These are phyloP conservation scores for Montipora cactus DNA, from an alignment of 64 coral and sea anemone genomes.

Conservation along the genomic window DNA sequence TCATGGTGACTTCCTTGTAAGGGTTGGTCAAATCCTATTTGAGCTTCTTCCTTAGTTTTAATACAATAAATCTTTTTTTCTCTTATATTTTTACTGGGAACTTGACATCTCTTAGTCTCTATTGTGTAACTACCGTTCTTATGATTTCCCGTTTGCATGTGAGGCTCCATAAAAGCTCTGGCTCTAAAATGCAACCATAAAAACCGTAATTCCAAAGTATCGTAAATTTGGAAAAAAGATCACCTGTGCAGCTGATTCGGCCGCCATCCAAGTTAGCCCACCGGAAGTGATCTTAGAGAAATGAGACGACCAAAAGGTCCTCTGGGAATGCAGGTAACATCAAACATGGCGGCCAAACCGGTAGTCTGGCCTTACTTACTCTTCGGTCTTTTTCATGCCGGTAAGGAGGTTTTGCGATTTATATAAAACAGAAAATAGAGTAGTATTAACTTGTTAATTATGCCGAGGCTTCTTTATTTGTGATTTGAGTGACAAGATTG, in stretches of 20 bases:
- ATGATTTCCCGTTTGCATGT: no score
- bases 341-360: constrained; percentile 71
- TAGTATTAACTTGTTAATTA: not conserved
- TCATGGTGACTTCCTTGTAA: no score
- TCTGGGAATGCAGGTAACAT: constrained; percentile 27
- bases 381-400: constrained; percentile 40
- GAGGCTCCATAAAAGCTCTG: no score
- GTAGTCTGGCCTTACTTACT: not conserved
- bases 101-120: no score
- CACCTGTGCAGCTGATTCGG: constrained; percentile 84
- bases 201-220: not conserved
- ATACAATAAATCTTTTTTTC: no score
- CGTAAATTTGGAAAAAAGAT: not conserved
- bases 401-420: constrained; percentile 52
- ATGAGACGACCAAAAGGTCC: not conserved
- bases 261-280: constrained; percentile 60
- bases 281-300: constrained; percentile 32
- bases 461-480: not conserved
- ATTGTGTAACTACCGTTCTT: no score
- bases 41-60: no score
- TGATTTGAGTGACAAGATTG: not conserved
- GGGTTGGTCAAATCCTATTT: no score
- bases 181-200: not conserved
- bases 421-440: not conserved
- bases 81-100: no score